phyloP scores from a whole-genome alignment of 2,113 vertebrate species.

The Hystrix brachyura region DNA sequence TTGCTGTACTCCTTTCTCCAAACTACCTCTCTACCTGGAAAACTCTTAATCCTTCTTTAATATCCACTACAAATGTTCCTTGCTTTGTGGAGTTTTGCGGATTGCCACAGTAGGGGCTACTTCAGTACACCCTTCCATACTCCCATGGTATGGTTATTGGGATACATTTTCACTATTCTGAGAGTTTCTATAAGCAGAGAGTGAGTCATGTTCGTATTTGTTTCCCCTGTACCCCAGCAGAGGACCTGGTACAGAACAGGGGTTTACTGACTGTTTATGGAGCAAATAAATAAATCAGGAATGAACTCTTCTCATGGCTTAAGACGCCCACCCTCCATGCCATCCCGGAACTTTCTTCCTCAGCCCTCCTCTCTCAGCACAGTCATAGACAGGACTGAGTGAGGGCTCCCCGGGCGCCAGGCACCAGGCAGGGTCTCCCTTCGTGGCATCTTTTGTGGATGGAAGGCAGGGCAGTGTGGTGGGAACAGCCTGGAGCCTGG shows the following conservation, averaged over 20 bases:
- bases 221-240: neutral
- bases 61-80: neutral
- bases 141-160: neutral
- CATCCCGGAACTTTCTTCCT: neutral
- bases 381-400: neutral
- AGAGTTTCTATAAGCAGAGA: neutral
- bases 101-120: neutral
- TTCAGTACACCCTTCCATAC: neutral
- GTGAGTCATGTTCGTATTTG: neutral
- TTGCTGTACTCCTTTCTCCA: neutral
- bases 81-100: neutral
- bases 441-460: neutral
- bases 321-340: neutral
- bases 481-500: neutral
- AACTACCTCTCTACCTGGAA: constrained; percentile 2
- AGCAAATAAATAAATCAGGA: neutral
- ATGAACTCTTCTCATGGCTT: neutral
- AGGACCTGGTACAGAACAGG: neutral
- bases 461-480: neutral
- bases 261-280: neutral
- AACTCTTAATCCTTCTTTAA: constrained; percentile 39
- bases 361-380: neutral
- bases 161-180: neutral
- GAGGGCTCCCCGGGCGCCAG: neutral
- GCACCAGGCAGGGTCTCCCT: neutral